A percentile compares a stretch with the other conserved stretches of the same genome.
These are phyloP conservation scores for Drosophila nebulosa DNA, from an alignment of 1,140 invertebrate species.

Conservation along the genomic window DNA sequence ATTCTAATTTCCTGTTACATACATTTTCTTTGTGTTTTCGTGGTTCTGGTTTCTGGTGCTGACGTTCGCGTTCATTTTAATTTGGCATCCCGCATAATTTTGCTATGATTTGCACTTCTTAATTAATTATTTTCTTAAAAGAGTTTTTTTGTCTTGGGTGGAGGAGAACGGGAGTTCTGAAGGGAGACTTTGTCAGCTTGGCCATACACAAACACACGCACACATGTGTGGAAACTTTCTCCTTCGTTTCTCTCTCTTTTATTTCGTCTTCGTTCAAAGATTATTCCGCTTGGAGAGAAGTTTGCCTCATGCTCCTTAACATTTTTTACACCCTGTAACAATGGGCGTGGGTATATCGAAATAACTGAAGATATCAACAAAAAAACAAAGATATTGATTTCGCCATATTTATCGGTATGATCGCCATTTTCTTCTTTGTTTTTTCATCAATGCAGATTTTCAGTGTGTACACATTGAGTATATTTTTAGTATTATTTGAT, in stretches of 20 bases:
- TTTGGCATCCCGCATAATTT: slow-evolving; percentile 72
- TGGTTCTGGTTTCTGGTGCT: slow-evolving; percentile 42
- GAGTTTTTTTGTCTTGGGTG: slow-evolving; percentile 35
- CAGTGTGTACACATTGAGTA: no score
- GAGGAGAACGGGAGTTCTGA: no score
- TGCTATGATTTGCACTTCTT: slow-evolving; percentile 77
- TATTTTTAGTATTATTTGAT: no score
- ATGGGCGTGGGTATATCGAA: not conserved
- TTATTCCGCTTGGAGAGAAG: not conserved
- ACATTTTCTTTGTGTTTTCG: slow-evolving; percentile 22
- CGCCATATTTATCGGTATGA: no score
- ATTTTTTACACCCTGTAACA: slow-evolving; percentile 1
- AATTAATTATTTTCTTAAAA: slow-evolving; percentile 62
- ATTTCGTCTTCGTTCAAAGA: not conserved
- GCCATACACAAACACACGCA: slow-evolving; percentile 1
- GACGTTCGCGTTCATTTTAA: slow-evolving; percentile 70
- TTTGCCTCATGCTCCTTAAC: not conserved
- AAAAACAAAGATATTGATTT: no score
- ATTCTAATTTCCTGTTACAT: slow-evolving; percentile 33
- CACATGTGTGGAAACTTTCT: slow-evolving; percentile 39
- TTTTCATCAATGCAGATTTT: no score
- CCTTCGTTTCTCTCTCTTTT: not conserved
- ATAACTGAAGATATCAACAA: no score
- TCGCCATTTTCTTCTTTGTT: no score
- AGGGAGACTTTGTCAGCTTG: not conserved